Evolutionary conservation across 92 coral and sea anemone genomes (phyloP), one percentile per base, ranked within the genome.

Genomic region (Porites evermanni): DNA sequence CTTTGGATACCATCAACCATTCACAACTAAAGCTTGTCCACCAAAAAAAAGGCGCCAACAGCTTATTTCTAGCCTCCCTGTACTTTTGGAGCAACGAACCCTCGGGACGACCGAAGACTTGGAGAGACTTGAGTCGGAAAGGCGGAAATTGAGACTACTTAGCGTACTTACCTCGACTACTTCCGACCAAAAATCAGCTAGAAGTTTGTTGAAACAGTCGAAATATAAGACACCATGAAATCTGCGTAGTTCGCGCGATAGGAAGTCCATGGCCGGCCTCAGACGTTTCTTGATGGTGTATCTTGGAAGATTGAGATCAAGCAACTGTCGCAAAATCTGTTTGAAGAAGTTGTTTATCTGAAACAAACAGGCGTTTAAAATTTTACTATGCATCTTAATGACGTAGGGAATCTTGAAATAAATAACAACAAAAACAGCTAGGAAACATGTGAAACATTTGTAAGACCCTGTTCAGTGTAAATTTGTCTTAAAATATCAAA

Each of bases 301-400:
- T 66, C 84, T 54, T 24, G 96, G 96, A 47, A 96, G 89, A 47
- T 91, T 79, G 24, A 96, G 89, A 61, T 83, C 80, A 4, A 95
- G 88, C 10, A 96, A 89, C 72, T 87, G 77, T 29, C 80, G 89
- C 18, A 96, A 75, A 72, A 95, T 86, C 81, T 80, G 82, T 60
- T 84, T 89, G 88, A 96, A 89, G 29, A 87, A 88, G 78, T 74
- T 91, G 87, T 95, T 95, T 26, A 92, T 65, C 99, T 96, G 91
- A 51, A 85, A 32, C 19, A 77, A 70, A 4, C 2, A 16, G 38
- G 5, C 18, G 17, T 18, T 26, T 24, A 56, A 56, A 56, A 56
- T 8, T 8, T 11, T 56, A 56, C 3, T 1, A 56, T 56, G 17
- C 2, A 56, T 56, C 61, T 11, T 56, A 0, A 56, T 10, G 12